Base-by-base conservation (phyloP, 30 jellyfish, hydroid and myxozoan genomes). In the Clytia hemisphaerica region DNA sequence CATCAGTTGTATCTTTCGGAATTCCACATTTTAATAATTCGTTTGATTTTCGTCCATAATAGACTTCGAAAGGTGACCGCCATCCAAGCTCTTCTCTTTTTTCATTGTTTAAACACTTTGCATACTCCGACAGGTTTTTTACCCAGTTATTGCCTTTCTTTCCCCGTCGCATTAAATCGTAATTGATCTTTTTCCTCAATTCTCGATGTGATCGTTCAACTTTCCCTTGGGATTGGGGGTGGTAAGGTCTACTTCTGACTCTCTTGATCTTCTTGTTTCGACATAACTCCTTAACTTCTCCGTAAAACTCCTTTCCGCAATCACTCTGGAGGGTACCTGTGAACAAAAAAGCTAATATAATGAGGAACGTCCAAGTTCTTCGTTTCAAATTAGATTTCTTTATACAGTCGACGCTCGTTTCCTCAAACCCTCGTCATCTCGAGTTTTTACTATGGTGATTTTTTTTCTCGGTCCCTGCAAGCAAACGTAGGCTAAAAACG, bases 1-100 rank as follows among this genome's bases (percentile, higher is more conserved):
- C n/a, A n/a, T n/a, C n/a, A n/a, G n/a, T n/a, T n/a, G n/a, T n/a
- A n/a, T n/a, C n/a, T n/a, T n/a, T n/a, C n/a, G n/a, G n/a, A n/a
- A n/a, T n/a, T n/a, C n/a, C n/a, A n/a, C n/a, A n/a, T n/a, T n/a
- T n/a, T n/a, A n/a, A n/a, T n/a, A 59, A 22, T 59, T 59, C 73
- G 64, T 59, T 21, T 59, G 73, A 59, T 26, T 59, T 59, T 29
- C 73, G 12, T 25, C 73, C 73, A n/a, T n/a, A n/a, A n/a, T n/a
- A n/a, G n/a, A n/a, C n/a, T 63, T 59, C 73, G 29, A 59, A 59
- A 29, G 64, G 27, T 6, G 66, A 25, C 73, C 64, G 21, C 73
- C 64, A 59, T 6, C 73, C 73, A 29, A 59, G 73, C 61, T 27
- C 61, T 22, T 59, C 73, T 21, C 63, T 14, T 29, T 59, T 59